A percentile compares a stretch with the other conserved stretches of the same genome.
phyloP scores from a whole-genome alignment of 2,113 vertebrate genomes.

The Limanda limanda region DNA sequence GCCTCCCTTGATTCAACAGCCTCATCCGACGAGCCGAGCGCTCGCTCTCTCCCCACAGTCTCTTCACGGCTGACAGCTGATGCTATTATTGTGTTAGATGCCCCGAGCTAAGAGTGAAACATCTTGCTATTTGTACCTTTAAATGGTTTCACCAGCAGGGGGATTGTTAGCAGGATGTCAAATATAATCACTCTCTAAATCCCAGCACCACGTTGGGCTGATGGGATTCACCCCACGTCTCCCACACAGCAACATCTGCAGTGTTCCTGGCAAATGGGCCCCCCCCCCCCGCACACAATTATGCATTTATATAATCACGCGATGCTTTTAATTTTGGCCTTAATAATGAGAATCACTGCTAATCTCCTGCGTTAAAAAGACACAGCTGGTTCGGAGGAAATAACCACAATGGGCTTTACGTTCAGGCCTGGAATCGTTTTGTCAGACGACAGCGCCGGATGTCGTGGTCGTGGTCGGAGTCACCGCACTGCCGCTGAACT shows the following conservation, averaged over 20 bases:
- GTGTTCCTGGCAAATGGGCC: background rate
- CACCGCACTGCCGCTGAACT: conserved; percentile 23
- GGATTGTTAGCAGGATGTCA: conserved; percentile 74
- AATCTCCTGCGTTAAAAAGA: background rate
- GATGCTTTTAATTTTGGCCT: background rate
- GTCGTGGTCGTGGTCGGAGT: background rate
- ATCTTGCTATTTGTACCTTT: conserved; percentile 73
- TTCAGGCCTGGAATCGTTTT: conserved; percentile 29
- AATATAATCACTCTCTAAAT: conserved; percentile 65
- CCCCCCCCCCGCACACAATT: background rate
- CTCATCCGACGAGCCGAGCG: conserved; percentile 33
- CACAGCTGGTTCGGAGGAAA: background rate
- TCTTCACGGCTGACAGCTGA: conserved; percentile 69
- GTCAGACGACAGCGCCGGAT: background rate
- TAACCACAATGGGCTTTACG: background rate
- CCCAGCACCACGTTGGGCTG: conserved; percentile 37
- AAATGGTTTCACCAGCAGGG: conserved; percentile 67
- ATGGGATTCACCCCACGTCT: conserved; percentile 39
- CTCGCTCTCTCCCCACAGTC: conserved; percentile 31
- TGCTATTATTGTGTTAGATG: conserved; percentile 61
- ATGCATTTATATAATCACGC: background rate
- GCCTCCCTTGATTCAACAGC: conserved; percentile 37
- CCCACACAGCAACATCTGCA: conserved; percentile 20
- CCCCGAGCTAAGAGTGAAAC: conserved; percentile 62
- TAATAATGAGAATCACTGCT: background rate